Conservation (phyloP, 2,797 vertebrate genomes). For the Psittacula echo region DNA sequence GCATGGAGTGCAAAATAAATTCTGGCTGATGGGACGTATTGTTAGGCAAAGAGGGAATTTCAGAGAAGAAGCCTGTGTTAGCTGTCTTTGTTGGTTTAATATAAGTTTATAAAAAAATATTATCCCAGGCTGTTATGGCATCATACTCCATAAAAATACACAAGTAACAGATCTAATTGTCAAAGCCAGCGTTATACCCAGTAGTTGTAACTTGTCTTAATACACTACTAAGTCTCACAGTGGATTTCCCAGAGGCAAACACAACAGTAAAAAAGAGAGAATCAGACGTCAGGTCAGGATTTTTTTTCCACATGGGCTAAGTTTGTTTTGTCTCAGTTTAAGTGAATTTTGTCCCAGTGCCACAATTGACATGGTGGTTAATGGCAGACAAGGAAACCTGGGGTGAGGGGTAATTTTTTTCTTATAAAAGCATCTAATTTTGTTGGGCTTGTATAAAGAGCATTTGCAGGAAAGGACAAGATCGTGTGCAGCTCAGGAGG, state of each 20-base stretch:
- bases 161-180: neutral
- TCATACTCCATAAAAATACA: neutral
- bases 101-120: neutral
- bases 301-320: neutral
- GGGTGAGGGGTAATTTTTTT: neutral
- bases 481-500: neutral
- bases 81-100: conserved; percentile 10
- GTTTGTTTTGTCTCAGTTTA: neutral
- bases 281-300: neutral
- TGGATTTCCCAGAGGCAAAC: neutral
- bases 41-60: conserved; percentile 28
- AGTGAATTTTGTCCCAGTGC: neutral
- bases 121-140: neutral
- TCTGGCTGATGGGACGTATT: conserved; percentile 13
- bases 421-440: neutral
- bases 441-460: neutral
- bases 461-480: neutral
- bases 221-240: neutral
- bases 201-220: neutral
- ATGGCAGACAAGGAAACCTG: neutral
- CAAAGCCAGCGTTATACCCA: neutral
- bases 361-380: accelerated
- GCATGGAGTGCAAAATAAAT: conserved; percentile 47
- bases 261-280: neutral
- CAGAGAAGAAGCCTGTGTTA: neutral